Base-by-base conservation (phyloP, 2,888 invertebrate genomes). In the Drosophila diplacantha region DNA sequence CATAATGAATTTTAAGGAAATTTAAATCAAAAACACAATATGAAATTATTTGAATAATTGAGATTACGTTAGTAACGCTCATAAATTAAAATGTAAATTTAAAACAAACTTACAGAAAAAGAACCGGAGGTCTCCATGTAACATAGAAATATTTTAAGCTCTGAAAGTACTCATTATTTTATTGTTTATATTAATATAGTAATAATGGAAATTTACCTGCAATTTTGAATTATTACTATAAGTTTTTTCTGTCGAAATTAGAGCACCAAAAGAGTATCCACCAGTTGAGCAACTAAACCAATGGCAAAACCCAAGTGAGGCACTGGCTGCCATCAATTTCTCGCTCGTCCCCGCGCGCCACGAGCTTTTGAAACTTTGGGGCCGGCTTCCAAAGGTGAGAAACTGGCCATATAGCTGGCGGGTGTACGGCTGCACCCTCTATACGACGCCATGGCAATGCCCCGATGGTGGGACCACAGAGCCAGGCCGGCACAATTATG, bases 371-470 rank as follows among this genome's bases (percentile, higher is more conserved):
- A 69, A 73, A 71, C 65, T 72, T 67, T 61, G 63, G 71, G 71
- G 76, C 68, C 82, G 71, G 72, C 74, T 82, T 72, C 81, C 71
- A 80, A 83, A 83, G 80, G 83, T 83, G 83, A 83, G 83, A 80
- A 80, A 80, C 79, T 81, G 80, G 81, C 82, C 82, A 74, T 35
- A 81, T 79, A 69, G 80, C 81, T 73, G 50, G 71, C 69, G 79
- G 77, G 75, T 68, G 71, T 54, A 55, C 46, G 64, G 67, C 69
- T 77, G 81, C 75, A 73, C 71, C 73, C 82, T 81, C 63, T 55
- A 58, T 22, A 22, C 22, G 22, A 53, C 50, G 59, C 55, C 18
- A 29, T 16, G 44, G 18, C 44, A 29, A 34, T 24, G 56, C 70
- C 34, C 44, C 34, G 49, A n/a, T 54, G 55, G 47, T 34, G 71